Evolutionary conservation across 1,140 invertebrate species (phyloP).

Genomic region (Paracyclopina nana): DNA sequence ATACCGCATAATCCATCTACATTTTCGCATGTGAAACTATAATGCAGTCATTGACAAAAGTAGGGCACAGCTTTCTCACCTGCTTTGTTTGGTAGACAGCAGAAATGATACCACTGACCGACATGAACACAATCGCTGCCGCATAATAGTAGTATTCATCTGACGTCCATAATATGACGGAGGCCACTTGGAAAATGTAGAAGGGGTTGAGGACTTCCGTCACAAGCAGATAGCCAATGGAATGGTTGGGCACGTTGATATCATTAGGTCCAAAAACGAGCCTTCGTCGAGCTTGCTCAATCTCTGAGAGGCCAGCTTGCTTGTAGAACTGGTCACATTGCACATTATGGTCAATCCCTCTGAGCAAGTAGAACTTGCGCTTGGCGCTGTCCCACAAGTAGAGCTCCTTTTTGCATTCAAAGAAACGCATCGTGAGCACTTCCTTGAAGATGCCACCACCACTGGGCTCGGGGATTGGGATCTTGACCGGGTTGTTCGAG

Average conservation of each 20-base stretch:
- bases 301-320: constrained; percentile 16
- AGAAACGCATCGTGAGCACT: constrained; percentile 37
- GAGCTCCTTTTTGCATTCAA: constrained; percentile 51
- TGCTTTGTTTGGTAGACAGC: constrained; percentile 61
- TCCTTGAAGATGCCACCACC: constrained; percentile 29
- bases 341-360: constrained; percentile 38
- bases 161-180: constrained; percentile 33
- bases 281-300: constrained; percentile 27
- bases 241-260: constrained; percentile 33
- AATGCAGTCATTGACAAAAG: no score
- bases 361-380: constrained; percentile 41
- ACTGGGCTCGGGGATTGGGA: constrained; percentile 15
- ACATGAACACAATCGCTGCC: constrained; percentile 35
- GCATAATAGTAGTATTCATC: constrained; percentile 40
- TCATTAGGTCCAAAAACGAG: constrained; percentile 33
- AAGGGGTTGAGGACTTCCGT: constrained; percentile 32
- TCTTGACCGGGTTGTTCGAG: constrained; percentile 19
- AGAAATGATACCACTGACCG: constrained; percentile 49
- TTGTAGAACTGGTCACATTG: constrained; percentile 17
- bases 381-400: constrained; percentile 48
- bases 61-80: constrained; percentile 33
- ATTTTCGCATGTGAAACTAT: no score
- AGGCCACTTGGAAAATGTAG: constrained; percentile 33
- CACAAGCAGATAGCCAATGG: constrained; percentile 27
- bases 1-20: no score